Evolutionary conservation across 2,797 vertebrate genomes (phyloP).

Genomic region (Pangasius krempfi): DNA sequence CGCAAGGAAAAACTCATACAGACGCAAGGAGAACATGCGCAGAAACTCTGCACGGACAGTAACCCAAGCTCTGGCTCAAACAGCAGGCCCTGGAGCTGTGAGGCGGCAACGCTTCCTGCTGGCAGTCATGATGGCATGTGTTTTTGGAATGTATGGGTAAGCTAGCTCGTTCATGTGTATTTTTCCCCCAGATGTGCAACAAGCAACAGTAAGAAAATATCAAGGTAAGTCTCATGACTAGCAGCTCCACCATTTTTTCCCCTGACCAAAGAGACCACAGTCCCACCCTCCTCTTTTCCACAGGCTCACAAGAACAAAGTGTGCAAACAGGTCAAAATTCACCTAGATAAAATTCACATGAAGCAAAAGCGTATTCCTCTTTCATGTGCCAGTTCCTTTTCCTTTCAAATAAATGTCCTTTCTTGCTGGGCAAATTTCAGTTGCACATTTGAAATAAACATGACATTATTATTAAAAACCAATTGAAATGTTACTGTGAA

Average conservation of each 20-base stretch:
- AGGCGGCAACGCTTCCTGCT: not conserved
- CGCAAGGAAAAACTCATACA: not conserved
- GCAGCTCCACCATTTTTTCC: not conserved
- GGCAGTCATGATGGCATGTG: slow-evolving; percentile 10
- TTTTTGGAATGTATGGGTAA: slow-evolving; percentile 7
- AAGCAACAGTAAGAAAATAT: not conserved
- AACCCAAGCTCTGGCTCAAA: not conserved
- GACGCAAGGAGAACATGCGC: not conserved
- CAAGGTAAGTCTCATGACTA: not conserved
- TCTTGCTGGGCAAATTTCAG: not conserved
- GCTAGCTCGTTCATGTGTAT: not conserved
- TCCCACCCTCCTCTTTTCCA: not conserved
- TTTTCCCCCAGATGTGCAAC: slow-evolving; percentile 24
- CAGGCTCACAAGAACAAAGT: not conserved
- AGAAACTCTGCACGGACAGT: slow-evolving; percentile 1
- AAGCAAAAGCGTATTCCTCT: not conserved
- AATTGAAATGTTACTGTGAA: not conserved
- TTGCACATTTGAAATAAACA: not conserved
- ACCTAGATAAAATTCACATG: not conserved
- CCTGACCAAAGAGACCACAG: not conserved
- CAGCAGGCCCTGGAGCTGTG: not conserved
- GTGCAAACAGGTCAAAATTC: not conserved
- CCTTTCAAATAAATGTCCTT: too few relatives aligned
- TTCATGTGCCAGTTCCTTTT: not conserved
- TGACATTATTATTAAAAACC: not conserved